A percentile compares a stretch with the other conserved stretches of the same genome.
Evolutionary conservation across 2,888 invertebrate species (phyloP).

Genomic region (Tetramorium bicarinatum): DNA sequence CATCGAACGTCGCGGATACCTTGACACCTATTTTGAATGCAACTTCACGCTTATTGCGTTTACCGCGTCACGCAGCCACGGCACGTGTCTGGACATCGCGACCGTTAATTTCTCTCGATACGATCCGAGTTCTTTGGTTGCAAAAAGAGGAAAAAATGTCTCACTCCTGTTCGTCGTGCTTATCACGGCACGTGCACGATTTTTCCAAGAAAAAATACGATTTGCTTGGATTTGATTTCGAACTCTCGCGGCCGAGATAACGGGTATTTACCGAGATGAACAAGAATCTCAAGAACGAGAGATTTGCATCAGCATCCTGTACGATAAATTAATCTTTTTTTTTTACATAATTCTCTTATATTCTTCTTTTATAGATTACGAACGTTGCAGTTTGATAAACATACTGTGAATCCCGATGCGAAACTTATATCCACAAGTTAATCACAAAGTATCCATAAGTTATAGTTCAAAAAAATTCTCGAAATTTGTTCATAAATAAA

Average conservation of each 20-base stretch:
- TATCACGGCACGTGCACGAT: too few species aligned
- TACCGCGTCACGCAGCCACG: neutral
- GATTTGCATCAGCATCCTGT: neutral
- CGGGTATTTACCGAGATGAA: neutral
- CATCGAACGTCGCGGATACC: neutral
- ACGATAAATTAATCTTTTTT: neutral
- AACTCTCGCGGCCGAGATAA: neutral
- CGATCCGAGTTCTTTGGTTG: neutral
- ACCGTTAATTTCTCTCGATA: neutral
- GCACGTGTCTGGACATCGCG: neutral
- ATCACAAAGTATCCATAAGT: too few species aligned
- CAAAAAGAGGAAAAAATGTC: neutral
- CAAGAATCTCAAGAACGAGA: neutral
- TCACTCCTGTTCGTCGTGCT: neutral
- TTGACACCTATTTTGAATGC: constrained; percentile 13
- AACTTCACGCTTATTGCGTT: neutral
- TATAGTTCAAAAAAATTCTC: too few species aligned
- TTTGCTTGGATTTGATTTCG: neutral
- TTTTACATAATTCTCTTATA: neutral
- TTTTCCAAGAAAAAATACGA: neutral
- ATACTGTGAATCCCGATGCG: too few species aligned
- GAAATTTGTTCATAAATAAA: too few species aligned
- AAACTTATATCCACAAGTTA: too few species aligned
- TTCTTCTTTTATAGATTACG: neutral
- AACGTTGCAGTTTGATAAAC: too few species aligned